Evolutionary conservation across 1,140 invertebrate species (phyloP), one percentile per base, ranked within the genome.

Genomic region (Sarcophaga peregrina): DNA sequence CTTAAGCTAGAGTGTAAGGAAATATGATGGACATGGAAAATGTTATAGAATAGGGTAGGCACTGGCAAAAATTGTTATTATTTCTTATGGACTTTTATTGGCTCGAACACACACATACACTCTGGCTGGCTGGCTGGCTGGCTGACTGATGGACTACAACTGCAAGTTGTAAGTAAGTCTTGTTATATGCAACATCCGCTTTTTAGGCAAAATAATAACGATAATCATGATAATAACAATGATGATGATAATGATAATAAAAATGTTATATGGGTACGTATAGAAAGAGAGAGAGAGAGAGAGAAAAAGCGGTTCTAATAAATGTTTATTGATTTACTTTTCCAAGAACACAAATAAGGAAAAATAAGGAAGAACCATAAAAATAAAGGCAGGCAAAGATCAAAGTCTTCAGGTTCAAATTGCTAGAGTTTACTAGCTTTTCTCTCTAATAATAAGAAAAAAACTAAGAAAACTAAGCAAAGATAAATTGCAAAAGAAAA

Each of bases 301-400:
- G 25, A 37, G 25, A 37, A 4, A 37, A 4, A 37, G 25, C 25
- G n/a, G n/a, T 37, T 37, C n/a, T n/a, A 10, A 58, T 58, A 58
- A 58, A 58, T 58, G 54, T n/a, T 58, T 58, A 58, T 58, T 58
- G 54, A 58, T 58, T n/a, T n/a, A 58, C n/a, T 58, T 58, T 58
- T 58, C 25, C 25, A 37, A 37, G 25, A 37, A 37, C 25, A 37
- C 25, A 37, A 37, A 37, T 37, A 37, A 37, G 25, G 1, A 37
- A n/a, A 37, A 37, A 37, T 37, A 37, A 37, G 25, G 25, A 37
- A 37, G n/a, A n/a, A n/a, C n/a, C n/a, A 37, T 37, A 4, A 37
- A 37, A 37, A 37, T 2, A 2, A 37, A 37, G 25, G 25, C 25
- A 37, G 25, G 25, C 15, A 58, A 58, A 58, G 54, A 58, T n/a